These are phyloP conservation scores for Exaiptasia diaphana DNA, from an alignment of 64 coral and sea anemone genomes.

Conservation along the genomic window DNA sequence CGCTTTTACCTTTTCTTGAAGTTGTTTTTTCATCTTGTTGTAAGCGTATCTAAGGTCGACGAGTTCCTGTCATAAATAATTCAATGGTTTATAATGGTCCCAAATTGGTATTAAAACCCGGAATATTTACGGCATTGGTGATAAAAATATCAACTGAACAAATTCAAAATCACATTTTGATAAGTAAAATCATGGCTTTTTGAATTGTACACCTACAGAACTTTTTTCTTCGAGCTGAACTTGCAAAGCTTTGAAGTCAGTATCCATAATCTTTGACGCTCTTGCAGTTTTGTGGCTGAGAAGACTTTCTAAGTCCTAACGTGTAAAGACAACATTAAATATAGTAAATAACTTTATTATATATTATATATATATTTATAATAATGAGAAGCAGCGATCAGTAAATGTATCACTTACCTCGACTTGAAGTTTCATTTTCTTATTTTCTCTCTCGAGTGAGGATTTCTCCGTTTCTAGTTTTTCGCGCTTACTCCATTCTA, in stretches of 20 bases:
- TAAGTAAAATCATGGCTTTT: too few relatives aligned
- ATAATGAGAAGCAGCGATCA: too few relatives aligned
- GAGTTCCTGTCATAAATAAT: constrained; percentile 60
- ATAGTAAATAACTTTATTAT: not conserved
- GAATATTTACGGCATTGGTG: too few relatives aligned
- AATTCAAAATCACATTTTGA: too few relatives aligned
- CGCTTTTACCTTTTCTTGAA: constrained; percentile 84
- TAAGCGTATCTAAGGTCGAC: constrained; percentile 73
- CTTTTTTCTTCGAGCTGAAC: constrained; percentile 81
- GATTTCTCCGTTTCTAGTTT: constrained; percentile 88
- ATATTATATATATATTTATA: not conserved
- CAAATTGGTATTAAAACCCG: too few relatives aligned
- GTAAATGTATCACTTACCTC: constrained; percentile 79
- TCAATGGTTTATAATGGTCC: not conserved
- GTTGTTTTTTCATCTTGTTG: constrained; percentile 81
- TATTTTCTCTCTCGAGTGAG: constrained; percentile 82
- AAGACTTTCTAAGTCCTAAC: constrained; percentile 71
- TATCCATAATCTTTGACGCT: constrained; percentile 64
- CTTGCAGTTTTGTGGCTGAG: constrained; percentile 64
- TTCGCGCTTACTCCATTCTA: constrained; percentile 91
- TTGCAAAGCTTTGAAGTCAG: constrained; percentile 75
- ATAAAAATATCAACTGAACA: too few relatives aligned
- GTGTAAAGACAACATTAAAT: not conserved
- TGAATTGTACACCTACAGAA: too few relatives aligned
- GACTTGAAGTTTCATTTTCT: constrained; percentile 85